Evolutionary conservation across 2,888 invertebrate genomes (phyloP), one percentile per base, ranked within the genome.

Genomic region (Sceliomorpha sp.): DNA sequence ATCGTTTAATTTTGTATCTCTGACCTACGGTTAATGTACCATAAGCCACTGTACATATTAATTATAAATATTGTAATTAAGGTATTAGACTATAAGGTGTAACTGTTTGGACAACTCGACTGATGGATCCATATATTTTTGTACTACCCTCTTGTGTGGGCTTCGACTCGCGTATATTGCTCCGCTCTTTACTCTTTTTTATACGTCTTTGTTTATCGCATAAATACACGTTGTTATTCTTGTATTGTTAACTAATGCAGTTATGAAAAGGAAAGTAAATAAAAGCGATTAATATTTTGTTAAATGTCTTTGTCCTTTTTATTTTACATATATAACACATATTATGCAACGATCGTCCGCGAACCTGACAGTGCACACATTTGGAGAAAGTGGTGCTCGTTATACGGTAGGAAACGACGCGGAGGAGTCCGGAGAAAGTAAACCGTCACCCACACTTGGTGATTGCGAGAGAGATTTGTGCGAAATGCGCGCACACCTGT

Each of bases 11-110:
- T 51, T 55, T 15, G 27, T 53, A 59, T 1, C 37, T 36, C 50
- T 40, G 37, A 17, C 7, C 37, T 27, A 37, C 40, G 53, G 75
- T 67, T 70, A 75, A 63, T 83, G 82, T 81, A 84, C 74, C 71
- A 81, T 83, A 84, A 81, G 81, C 79, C 74, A 75, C 76, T 86
- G 86, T 86, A 85, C 76, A 86, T 86, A 86, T 80, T 79, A 78
- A 76, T 72, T 76, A 75, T 59, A 51, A 68, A 36, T 72, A 68
- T 51, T 55, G 44, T 76, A 74, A 72, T 68, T 80, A 75, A 69
- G 68, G 31, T 59, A 48, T 59, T 80, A 81, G 75, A 73, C 58
- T 48, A 36, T 75, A 66, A 60, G 59, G 37, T 60, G 31, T 64
- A 72, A 47, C 45, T 55, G 67, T 36, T 62, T 48, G 39, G 60